These are phyloP conservation scores for Paramormyrops hopkinsi DNA, from an alignment of 2,797 vertebrate genomes.

Conservation along the genomic window DNA sequence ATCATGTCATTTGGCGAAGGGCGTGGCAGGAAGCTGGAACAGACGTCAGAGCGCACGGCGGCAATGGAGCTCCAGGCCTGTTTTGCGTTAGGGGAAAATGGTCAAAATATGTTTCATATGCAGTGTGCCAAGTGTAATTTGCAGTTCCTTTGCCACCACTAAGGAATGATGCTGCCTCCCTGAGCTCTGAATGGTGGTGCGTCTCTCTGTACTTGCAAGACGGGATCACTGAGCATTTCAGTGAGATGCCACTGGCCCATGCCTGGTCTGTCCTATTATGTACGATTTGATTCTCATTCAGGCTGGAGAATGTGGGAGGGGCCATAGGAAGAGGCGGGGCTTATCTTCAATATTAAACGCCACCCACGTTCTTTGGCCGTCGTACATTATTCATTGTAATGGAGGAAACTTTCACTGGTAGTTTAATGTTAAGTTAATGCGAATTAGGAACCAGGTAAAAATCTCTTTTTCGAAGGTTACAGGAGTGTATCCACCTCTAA, in stretches of 20 bases:
- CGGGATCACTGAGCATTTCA: neutral
- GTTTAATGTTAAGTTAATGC: neutral
- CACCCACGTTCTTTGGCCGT: neutral
- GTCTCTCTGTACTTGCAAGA: neutral
- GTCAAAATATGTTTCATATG: constrained; percentile 33
- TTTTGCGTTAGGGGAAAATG: constrained; percentile 41
- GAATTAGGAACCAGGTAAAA: neutral
- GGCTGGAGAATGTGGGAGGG: neutral
- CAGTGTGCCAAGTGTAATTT: constrained; percentile 38
- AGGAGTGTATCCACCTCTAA: neutral
- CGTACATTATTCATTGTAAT: neutral
- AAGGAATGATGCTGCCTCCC: constrained; percentile 1
- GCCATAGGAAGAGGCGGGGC: neutral
- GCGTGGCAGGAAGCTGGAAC: constrained; percentile 28
- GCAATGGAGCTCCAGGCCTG: constrained; percentile 28
- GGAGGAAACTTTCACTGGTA: neutral
- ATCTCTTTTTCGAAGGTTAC: neutral
- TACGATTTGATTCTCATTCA: neutral
- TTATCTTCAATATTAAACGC: neutral
- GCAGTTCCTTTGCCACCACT: constrained; percentile 21
- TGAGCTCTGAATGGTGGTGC: neutral
- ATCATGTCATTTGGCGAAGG: constrained; percentile 36
- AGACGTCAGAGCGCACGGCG: constrained; percentile 19
- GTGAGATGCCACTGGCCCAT: neutral
- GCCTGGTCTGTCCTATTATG: neutral